Base-by-base conservation (phyloP, 2,797 vertebrate genomes). In the Ptychobarbus kaznakovi region DNA sequence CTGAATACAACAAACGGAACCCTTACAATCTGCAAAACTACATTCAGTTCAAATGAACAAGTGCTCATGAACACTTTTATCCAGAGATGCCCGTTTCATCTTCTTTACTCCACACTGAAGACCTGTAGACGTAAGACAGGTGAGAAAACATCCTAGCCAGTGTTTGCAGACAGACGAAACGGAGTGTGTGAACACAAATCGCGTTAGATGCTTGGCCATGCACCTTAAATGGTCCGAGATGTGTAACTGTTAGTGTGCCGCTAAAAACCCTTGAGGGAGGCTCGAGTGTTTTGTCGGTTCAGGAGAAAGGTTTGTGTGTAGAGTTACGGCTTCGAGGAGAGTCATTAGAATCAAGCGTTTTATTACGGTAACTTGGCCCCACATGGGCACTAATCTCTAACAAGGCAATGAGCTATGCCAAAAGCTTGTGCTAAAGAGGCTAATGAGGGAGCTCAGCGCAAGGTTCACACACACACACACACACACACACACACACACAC, bases 181-280 rank as follows among this genome's bases (percentile, higher is more conserved):
- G 13, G 65, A 84, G 85, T 80, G 87, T 83, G 70, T 93, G 92
- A 90, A 91, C 85, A 92, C 92, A 94, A 95, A 95, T 95, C 94
- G 90, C 90, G 94, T 95, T 94, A 93, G 92, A 93, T 94, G 94
- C 95, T 94, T 93, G 92, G 94, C 90, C 93, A 94, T 90, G 92
- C 92, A 87, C 90, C 77, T 90, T 91, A 92, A 93, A 86, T 87
- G 87, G 91, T 88, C 90, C 89, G 91, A 79, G 83, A 87, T 79
- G 90, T 90, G 92, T 87, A 94, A 92, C 93, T 94, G 93, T 93
- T 92, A 94, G 93, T 86, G 74, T 91, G 92, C 88, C 89, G 91
- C 92, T 93, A 94, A 94, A 94, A 92, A 92, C 92, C 93, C 92
- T 90, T 92, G 82, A 91, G 91, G 93, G 92, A 79, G 35, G 76